Percentiles rank a stretch among this genome's conserved stretches.
Conservation (phyloP, 2,888 invertebrate species). For the Agrochola macilenta region DNA sequence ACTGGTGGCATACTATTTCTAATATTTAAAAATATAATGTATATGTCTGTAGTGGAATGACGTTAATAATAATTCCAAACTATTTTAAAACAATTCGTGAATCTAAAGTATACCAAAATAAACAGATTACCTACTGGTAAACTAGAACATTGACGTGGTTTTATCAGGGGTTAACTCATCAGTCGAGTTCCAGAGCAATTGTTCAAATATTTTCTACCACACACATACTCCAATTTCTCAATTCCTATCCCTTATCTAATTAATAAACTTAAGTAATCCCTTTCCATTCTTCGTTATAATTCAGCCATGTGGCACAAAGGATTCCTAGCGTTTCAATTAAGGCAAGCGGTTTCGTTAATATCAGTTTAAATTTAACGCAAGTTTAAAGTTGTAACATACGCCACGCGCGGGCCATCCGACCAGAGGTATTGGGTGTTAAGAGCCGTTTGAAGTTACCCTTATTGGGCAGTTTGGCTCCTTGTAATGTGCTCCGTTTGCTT, state of each 20-base stretch:
- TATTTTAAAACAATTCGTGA: background rate
- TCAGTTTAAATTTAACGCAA: slow-evolving; percentile 53
- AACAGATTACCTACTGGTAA: background rate
- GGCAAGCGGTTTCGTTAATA: slow-evolving; percentile 74
- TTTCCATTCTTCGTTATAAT: slow-evolving; percentile 63
- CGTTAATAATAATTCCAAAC: background rate
- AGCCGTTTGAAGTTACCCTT: slow-evolving; percentile 78
- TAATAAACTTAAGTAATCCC: slow-evolving; percentile 60
- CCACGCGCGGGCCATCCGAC: slow-evolving; percentile 50
- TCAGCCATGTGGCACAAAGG: slow-evolving; percentile 76
- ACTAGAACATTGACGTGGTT: background rate
- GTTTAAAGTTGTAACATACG: slow-evolving; percentile 79
- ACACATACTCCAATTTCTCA: slow-evolving; percentile 34
- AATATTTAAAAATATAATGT: too few relatives aligned
- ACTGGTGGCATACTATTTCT: too few relatives aligned
- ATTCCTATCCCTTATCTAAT: slow-evolving; percentile 52
- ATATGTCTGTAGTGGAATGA: too few relatives aligned
- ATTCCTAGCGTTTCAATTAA: slow-evolving; percentile 80
- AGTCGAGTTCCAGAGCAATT: slow-evolving; percentile 18
- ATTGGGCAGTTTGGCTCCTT: slow-evolving; percentile 53
- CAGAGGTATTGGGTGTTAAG: slow-evolving; percentile 72
- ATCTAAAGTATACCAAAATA: background rate
- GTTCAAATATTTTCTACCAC: slow-evolving; percentile 29
- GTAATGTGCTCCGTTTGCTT: slow-evolving; percentile 9
- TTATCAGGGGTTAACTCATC: background rate